A percentile compares a stretch with the other conserved stretches of the same genome.
These are phyloP conservation scores for Proisotoma minuta DNA, from an alignment of 2,888 invertebrate genomes.

Conservation along the genomic window DNA sequence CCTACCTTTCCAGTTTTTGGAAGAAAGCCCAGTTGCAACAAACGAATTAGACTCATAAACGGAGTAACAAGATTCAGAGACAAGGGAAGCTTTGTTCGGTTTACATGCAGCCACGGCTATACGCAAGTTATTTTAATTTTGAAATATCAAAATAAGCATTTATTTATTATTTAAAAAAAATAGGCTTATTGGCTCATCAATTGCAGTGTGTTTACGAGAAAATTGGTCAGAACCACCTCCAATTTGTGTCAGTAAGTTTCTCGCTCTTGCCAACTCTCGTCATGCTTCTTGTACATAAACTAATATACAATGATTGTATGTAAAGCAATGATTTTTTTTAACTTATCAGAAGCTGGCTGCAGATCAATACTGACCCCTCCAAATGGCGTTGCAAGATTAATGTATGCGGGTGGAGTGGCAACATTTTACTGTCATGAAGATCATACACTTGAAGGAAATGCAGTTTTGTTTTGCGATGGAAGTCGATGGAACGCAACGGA, in stretches of 20 bases:
- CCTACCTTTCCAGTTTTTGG: neutral
- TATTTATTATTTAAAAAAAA: too few relatives aligned
- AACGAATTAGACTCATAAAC: constrained; percentile 27
- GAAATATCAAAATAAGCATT: neutral
- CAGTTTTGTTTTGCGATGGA: constrained; percentile 37
- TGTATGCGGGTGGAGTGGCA: constrained; percentile 39
- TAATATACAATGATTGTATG: neutral
- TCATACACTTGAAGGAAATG: constrained; percentile 24
- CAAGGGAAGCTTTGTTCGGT: constrained; percentile 34
- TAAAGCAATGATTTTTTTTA: neutral
- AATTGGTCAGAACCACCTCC: constrained; percentile 39
- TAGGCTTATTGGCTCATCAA: constrained; percentile 30
- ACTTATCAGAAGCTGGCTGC: constrained; percentile 28
- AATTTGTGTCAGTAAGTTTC: constrained; percentile 38
- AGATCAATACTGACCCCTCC: constrained; percentile 15
- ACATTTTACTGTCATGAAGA: constrained; percentile 37
- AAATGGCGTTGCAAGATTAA: constrained; percentile 24
- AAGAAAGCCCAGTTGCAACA: constrained; percentile 27
- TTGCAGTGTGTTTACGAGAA: constrained; percentile 34
- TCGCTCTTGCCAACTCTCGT: too few relatives aligned
- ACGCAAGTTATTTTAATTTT: constrained; percentile 7
- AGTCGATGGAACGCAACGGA: constrained; percentile 37
- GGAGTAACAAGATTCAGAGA: constrained; percentile 33
- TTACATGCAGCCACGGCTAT: constrained; percentile 35
- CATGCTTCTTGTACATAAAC: too few relatives aligned